Conservation (phyloP, 2,888 invertebrate species). For the Cerceris rybyensis region DNA sequence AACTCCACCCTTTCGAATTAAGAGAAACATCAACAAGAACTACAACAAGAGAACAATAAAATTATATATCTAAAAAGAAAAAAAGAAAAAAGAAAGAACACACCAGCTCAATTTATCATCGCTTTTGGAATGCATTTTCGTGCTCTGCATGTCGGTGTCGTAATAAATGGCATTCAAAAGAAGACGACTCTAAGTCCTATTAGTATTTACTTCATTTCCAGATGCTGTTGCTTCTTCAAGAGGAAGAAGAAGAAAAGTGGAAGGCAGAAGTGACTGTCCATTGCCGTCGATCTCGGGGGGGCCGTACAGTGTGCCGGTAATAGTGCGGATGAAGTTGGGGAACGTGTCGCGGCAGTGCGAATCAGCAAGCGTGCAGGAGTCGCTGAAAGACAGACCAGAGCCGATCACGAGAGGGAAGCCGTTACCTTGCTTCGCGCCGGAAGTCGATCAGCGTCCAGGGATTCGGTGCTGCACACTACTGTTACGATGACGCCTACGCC, state of each 20-base stretch:
- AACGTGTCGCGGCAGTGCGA: constrained; percentile 39
- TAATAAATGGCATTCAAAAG: constrained; percentile 51
- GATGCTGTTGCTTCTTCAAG: constrained; percentile 99
- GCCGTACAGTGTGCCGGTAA: constrained; percentile 77
- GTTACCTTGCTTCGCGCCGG: constrained; percentile 86
- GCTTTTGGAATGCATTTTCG: constrained; percentile 51
- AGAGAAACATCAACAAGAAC: no score
- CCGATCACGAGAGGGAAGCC: constrained; percentile 83
- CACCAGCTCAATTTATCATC: constrained; percentile 10
- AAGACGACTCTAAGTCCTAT: constrained; percentile 80
- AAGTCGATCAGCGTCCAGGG: constrained; percentile 86
- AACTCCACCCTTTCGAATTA: no score
- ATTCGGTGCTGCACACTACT: constrained; percentile 84
- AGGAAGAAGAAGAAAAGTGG: constrained; percentile 99
- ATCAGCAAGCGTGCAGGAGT: constrained; percentile 17
- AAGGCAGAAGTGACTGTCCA: constrained; percentile 94
- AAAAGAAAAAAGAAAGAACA: background rate
- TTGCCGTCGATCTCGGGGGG: constrained; percentile 86
- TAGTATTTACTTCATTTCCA: constrained; percentile 85
- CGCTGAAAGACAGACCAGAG: constrained; percentile 26
- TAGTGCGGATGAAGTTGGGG: constrained; percentile 69
- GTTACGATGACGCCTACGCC: constrained; percentile 76
- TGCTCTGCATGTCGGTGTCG: constrained; percentile 69
- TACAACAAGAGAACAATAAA: background rate
- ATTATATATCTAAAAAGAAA: no score